Percentiles rank a stretch among this genome's conserved stretches.
These are phyloP conservation scores for Limonius californicus DNA, from an alignment of 1,140 invertebrate genomes.

Conservation along the genomic window DNA sequence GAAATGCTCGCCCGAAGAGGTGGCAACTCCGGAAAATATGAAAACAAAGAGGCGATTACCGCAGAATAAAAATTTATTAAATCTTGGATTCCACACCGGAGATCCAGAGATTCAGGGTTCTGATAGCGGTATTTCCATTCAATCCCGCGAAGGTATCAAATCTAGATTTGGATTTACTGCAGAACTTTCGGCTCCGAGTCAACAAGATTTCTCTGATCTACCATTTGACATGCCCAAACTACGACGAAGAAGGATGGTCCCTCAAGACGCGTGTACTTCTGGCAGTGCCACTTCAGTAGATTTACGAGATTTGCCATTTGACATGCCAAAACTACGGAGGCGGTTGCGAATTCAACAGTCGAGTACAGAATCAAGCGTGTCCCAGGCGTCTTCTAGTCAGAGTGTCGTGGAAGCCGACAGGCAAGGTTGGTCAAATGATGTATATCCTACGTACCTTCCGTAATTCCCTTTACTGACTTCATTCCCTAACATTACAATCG, in stretches of 20 bases:
- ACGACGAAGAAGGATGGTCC: conserved; percentile 61
- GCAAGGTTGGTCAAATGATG: conserved; percentile 35
- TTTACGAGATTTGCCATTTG: conserved; percentile 75
- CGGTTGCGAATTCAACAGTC: conserved; percentile 55
- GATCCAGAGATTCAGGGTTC: conserved; percentile 76
- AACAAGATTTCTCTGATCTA: conserved; percentile 64
- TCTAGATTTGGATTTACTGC: conserved; percentile 53
- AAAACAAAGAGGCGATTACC: conserved; percentile 60
- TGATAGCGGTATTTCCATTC: conserved; percentile 81
- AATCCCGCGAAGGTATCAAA: conserved; percentile 71
- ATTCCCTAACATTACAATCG: background rate
- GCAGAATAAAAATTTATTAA: conserved; percentile 73
- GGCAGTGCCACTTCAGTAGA: conserved; percentile 71
- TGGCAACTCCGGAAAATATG: conserved; percentile 49
- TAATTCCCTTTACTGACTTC: conserved; percentile 17
- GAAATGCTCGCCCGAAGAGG: conserved; percentile 64
- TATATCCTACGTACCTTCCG: conserved; percentile 9
- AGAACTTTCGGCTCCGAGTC: conserved; percentile 39
- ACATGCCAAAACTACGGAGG: conserved; percentile 81
- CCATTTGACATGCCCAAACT: conserved; percentile 91
- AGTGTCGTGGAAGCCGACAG: conserved; percentile 68
- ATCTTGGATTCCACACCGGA: conserved; percentile 60
- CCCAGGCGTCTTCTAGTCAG: conserved; percentile 74
- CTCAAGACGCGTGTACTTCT: conserved; percentile 62
- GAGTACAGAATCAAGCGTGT: conserved; percentile 62